Evolutionary conservation across 1,140 invertebrate genomes (phyloP), one percentile per base, ranked within the genome.

Genomic region (Drosophila virilis): DNA sequence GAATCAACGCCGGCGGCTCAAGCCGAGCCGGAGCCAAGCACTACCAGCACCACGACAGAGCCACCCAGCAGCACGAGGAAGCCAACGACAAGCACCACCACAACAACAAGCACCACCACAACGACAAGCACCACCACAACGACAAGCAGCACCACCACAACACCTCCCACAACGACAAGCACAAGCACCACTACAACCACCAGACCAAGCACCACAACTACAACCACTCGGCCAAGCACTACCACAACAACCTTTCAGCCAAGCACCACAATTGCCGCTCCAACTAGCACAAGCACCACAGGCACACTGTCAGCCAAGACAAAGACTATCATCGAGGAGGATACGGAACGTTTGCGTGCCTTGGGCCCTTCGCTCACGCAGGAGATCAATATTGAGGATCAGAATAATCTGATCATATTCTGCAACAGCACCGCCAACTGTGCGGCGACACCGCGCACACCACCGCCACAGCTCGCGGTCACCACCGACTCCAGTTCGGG

Each of bases 371-470:
- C 75, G 0, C 50, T 91, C 0, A 91, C 90, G 3, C 80, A 89
- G 48, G 75, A 88, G 55, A 91, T 91, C 46, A 91, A 84, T 22
- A 73, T 81, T 2, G 90, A 91, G 33, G 90, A 91, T 37, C 79
- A 85, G 28, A 90, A 90, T 2, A 92, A 92, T 60, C 45, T 92
- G 7, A 90, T 92, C 0, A 91, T 91, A 32, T 92, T 92, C 33
- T 82, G 89, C 66, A 91, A 91, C 42, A 84, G 82, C 43, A 82
- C 89, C 46, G 69, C 81, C n/a, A 77, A 82, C 28, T 78, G 70
- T 22, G 74, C 69, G 4, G 62, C 58, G 2, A 78, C 84, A 6
- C 76, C 83, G 9, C 79, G 82, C 62, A 68, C 69, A 68, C 69
- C 6, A 15, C 42, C 6, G 8, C 42, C 22, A 8, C 57, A 84